phyloP scores from a whole-genome alignment of 2,113 vertebrate species.

The Agelaius phoeniceus region DNA sequence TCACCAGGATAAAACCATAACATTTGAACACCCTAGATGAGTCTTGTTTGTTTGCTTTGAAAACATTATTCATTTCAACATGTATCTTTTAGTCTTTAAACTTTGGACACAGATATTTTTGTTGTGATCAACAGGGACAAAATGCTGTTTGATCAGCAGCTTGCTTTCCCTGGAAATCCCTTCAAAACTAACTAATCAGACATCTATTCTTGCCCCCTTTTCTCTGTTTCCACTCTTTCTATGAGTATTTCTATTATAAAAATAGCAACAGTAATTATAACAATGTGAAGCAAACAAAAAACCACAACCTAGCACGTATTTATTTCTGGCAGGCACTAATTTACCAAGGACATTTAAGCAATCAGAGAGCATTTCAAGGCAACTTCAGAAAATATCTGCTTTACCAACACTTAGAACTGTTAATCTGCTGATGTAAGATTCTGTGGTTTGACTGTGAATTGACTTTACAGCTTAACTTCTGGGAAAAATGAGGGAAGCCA shows the following conservation, averaged over 20 bases:
- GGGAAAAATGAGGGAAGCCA: background rate
- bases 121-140: background rate
- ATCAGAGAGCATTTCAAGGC: background rate
- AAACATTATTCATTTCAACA: background rate
- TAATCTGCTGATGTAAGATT: background rate
- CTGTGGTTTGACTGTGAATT: background rate
- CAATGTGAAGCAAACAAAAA: background rate
- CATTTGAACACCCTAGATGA: background rate
- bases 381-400: background rate
- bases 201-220: background rate
- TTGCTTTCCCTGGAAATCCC: background rate
- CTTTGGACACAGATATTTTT: background rate
- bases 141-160: background rate
- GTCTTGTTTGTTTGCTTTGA: background rate
- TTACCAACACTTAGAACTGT: background rate
- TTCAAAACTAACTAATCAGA: background rate
- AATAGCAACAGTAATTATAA: background rate
- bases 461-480: background rate
- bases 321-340: background rate
- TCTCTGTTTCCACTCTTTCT: background rate
- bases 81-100: background rate
- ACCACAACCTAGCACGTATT: background rate
- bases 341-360: conserved; percentile 17
- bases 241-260: background rate
- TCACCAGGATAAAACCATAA: background rate